Evolutionary conservation across 1,140 invertebrate species (phyloP), one percentile per base, ranked within the genome.

Genomic region (Drosophila albomicans): DNA sequence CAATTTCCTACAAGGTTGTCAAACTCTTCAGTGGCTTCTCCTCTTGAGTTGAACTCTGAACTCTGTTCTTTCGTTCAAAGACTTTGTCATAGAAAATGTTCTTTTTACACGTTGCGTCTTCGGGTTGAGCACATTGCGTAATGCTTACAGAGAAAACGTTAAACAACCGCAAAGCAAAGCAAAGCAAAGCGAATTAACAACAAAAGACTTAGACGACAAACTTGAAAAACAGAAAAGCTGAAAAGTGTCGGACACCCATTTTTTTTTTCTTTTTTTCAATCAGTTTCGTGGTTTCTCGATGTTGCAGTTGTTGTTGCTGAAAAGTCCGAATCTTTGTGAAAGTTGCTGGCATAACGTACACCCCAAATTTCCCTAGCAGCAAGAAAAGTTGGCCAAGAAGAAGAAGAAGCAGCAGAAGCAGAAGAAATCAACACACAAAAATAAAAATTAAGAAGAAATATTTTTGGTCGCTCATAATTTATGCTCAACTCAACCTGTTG

Each of bases 401-500:
- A n/a, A 49, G 25, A 28, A 25, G 20, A 46, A 11, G 41, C 8
- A 35, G 67, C 10, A 52, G 63, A 46, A 58, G 70, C 15, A 30
- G 10, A 5, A 69, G 58, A 41, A 71, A 59, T 5, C 41, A 56
- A 45, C 57, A 16, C 46, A 6, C 10, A 15, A 66, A 43, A 51
- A 58, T 28, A 57, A 43, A 70, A 82, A 68, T 63, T 61, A 64
- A 82, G 32, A 75, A 84, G 59, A 78, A 66, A 63, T 64, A 81
- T 5, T 67, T 13, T 72, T 77, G 32, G 72, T 25, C 35, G 66
- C 65, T 85, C 75, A 85, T 85, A 81, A 85, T 85, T 85, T 85
- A 85, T 86, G 82, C 81, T 63, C 66, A 78, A 86, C 81, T 63
- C 63, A 78, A 86, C 81, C 73, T 75, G 73, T 71, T 75, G 73